Evolutionary conservation across 2,113 vertebrate species (phyloP), one percentile per base, ranked within the genome.

Genomic region (Lepus americanus): DNA sequence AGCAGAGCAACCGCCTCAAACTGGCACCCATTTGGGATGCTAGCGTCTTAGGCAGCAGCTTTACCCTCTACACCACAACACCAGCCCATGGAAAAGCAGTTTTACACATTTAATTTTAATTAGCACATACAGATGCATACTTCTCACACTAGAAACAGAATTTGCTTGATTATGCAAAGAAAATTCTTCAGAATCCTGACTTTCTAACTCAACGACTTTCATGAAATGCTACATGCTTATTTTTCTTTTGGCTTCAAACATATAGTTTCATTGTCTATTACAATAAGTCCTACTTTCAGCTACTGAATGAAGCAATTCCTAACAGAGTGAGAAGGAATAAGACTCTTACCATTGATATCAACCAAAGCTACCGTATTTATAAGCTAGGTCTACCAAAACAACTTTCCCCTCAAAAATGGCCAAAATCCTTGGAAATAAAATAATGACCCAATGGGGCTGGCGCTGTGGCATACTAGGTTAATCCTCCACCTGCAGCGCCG

Each of bases 351-450:
- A 61, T 63, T 73, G 66, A 94, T 94, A 96, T 82, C 27, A 95
- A 92, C 10, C 64, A 12, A 89, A 92, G 25, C 23, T 36, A 88
- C 53, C 29, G 59, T 55, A 91, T 44, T 44, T 8, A 91, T 88
- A 95, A 85, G 83, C 22, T n/a, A 87, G 8, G 2, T 39, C 31
- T 81, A 69, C 61, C 77, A 85, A 92, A 89, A 92, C 13, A 95
- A 86, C 84, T 83, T 90, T 80, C 25, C 59, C 20, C 72, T 90
- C 63, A 84, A 94, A 59, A 89, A 82, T 78, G 67, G 49, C 49
- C 49, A 70, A 92, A 96, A 96, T 73, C 33, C 53, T 93, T 94
- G 55, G 55, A 96, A 96, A 89, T 94, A 95, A 96, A 94, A 94
- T 87, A 79, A 93, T n/a, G 29, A 92, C 49, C 20, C 49, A 44